Percentiles rank a stretch among this genome's conserved stretches.
phyloP scores from a whole-genome alignment of 1,140 invertebrate species.

The Drosophila repletoides region DNA sequence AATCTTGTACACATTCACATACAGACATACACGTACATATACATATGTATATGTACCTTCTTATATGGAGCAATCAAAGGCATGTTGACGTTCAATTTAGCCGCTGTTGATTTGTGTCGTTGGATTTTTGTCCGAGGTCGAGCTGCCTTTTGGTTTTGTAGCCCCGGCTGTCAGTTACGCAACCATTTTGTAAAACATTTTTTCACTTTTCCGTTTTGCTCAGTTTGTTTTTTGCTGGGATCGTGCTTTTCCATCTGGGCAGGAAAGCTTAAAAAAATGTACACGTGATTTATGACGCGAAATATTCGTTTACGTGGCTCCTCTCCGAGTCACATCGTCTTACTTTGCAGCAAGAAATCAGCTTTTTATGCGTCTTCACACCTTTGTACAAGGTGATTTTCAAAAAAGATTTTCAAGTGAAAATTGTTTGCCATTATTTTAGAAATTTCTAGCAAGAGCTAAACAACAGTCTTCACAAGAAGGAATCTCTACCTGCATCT shows the following conservation, averaged over 20 bases:
- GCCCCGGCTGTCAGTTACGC: conserved; percentile 57
- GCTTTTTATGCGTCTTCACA: no score
- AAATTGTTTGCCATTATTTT: no score
- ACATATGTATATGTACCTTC: conserved; percentile 17
- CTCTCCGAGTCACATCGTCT: conserved; percentile 28
- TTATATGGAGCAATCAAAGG: conserved; percentile 63
- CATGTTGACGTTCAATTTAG: conserved; percentile 77
- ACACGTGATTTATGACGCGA: conserved; percentile 73
- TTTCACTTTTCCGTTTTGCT: conserved; percentile 22
- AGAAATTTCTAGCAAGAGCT: no score
- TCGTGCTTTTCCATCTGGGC: conserved; percentile 32
- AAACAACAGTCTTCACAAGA: no score
- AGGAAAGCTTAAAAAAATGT: conserved; percentile 51
- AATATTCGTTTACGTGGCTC: conserved; percentile 68
- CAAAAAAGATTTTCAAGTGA: no score
- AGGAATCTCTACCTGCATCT: no score
- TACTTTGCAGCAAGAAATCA: not conserved
- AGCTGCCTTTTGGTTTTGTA: conserved; percentile 21
- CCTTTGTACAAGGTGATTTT: no score
- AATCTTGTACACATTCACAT: not conserved
- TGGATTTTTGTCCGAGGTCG: conserved; percentile 38
- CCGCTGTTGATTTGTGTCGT: conserved; percentile 72
- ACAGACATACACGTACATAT: conserved; percentile 1
- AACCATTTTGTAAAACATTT: conserved; percentile 47
- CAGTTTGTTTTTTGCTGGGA: conserved; percentile 5